Conservation (phyloP, 23 tunicate species). For the Trididemnum miniatum region DNA sequence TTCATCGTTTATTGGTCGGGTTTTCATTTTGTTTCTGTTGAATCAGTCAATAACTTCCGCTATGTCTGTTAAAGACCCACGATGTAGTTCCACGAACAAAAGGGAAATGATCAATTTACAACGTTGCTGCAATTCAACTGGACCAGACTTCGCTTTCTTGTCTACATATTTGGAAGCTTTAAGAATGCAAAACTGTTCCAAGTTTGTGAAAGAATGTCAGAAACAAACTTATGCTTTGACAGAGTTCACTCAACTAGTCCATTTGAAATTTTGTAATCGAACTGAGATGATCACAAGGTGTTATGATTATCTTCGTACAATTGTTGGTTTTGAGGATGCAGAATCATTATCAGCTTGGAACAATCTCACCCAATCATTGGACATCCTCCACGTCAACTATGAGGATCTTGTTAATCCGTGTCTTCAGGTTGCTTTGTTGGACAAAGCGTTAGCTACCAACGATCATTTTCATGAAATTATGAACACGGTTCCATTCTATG, state of each 20-base stretch:
- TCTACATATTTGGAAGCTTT: neutral
- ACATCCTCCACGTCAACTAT: neutral
- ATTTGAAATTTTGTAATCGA: neutral
- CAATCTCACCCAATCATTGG: neutral
- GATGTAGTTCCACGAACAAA: too few species aligned
- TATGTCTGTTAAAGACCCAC: too few species aligned
- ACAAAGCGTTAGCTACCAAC: slow-evolving; percentile 23
- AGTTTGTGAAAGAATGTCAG: neutral
- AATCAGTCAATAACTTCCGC: too few species aligned
- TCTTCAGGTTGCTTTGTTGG: slow-evolving; percentile 59
- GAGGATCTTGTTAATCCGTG: slow-evolving; percentile 39
- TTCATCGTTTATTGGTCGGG: too few species aligned
- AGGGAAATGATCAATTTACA: too few species aligned
- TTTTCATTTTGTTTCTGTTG: too few species aligned
- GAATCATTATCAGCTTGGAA: neutral
- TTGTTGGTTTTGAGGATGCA: neutral
- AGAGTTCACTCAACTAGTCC: neutral
- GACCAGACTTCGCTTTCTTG: too few species aligned
- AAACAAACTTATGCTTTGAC: neutral
- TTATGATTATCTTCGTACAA: neutral
- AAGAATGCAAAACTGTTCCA: neutral
- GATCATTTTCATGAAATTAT: slow-evolving; percentile 34
- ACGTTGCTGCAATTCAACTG: too few species aligned
- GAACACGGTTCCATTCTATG: slow-evolving; percentile 43
- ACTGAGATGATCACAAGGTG: neutral